Conservation (phyloP, 2,888 invertebrate genomes). For the Epirrhoe alternata region DNA sequence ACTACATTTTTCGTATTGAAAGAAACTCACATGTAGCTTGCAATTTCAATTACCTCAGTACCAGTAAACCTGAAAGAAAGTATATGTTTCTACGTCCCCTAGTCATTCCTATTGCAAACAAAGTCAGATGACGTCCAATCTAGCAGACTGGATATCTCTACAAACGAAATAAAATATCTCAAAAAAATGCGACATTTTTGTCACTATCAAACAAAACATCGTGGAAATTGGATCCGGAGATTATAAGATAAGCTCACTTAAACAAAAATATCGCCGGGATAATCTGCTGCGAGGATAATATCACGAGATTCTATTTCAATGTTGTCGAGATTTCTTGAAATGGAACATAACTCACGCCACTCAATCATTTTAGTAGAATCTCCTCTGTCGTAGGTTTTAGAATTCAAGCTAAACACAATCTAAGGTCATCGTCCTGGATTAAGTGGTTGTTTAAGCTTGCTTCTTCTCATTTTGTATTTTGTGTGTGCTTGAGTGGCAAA, state of each 20-base stretch:
- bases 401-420: too few relatives aligned
- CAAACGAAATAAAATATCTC: background rate
- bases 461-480: too few relatives aligned
- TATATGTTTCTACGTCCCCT: too few relatives aligned
- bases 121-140: background rate
- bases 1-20: too few relatives aligned
- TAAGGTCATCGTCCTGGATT: too few relatives aligned
- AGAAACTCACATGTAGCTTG: too few relatives aligned
- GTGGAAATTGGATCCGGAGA: constrained; percentile 29
- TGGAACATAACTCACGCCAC: constrained; percentile 6
- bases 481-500: too few relatives aligned
- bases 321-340: constrained; percentile 1
- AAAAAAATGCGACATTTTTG: background rate
- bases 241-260: constrained; percentile 35
- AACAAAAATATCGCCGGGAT: constrained; percentile 36
- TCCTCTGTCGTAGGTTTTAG: too few relatives aligned
- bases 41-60: too few relatives aligned
- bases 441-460: too few relatives aligned
- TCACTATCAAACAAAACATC: constrained; percentile 34
- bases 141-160: background rate
- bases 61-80: too few relatives aligned
- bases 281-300: constrained; percentile 26
- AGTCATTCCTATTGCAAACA: background rate
- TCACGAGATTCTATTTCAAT: constrained; percentile 7
- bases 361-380: background rate